Evolutionary conservation across 2,797 vertebrate species (phyloP).

Genomic region (Pseudocheirus occidentalis): DNA sequence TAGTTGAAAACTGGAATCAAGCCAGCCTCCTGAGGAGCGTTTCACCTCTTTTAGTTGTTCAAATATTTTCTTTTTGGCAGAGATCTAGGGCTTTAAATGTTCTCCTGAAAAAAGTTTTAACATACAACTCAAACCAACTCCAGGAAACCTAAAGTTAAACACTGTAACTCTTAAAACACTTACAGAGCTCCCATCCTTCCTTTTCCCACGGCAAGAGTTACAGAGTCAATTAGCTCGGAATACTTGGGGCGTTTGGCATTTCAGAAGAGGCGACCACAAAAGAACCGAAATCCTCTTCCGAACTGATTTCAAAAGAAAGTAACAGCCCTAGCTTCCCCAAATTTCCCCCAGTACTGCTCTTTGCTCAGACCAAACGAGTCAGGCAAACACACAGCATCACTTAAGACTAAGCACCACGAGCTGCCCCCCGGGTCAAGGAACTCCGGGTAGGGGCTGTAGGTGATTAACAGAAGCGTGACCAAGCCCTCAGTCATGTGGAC

Average conservation of each 20-base stretch:
- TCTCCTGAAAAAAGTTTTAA: constrained; percentile 6
- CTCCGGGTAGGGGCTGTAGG: neutral
- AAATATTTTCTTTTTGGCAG: constrained; percentile 23
- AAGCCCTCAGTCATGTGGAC: constrained; percentile 36
- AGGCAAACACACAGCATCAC: neutral
- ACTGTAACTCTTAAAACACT: constrained; percentile 72
- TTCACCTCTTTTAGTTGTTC: constrained; percentile 26
- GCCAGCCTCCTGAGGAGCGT: constrained; percentile 16
- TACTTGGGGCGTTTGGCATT: constrained; percentile 74
- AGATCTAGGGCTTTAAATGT: constrained; percentile 19
- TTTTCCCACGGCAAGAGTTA: constrained; percentile 72
- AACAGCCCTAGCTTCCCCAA: neutral
- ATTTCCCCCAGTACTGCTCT: neutral
- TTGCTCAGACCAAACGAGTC: neutral
- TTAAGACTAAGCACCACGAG: neutral
- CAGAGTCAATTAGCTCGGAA: constrained; percentile 73
- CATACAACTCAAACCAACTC: constrained; percentile 13
- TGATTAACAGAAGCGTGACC: constrained; percentile 69
- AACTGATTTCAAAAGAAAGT: constrained; percentile 31
- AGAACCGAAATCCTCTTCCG: constrained; percentile 47
- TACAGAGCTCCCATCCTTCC: constrained; percentile 77
- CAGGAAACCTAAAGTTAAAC: constrained; percentile 39
- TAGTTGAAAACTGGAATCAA: constrained; percentile 18
- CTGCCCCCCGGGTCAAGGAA: neutral
- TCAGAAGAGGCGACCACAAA: constrained; percentile 64